Conservation (phyloP, 2,113 vertebrate species). For the Anarrhichthys ocellatus region DNA sequence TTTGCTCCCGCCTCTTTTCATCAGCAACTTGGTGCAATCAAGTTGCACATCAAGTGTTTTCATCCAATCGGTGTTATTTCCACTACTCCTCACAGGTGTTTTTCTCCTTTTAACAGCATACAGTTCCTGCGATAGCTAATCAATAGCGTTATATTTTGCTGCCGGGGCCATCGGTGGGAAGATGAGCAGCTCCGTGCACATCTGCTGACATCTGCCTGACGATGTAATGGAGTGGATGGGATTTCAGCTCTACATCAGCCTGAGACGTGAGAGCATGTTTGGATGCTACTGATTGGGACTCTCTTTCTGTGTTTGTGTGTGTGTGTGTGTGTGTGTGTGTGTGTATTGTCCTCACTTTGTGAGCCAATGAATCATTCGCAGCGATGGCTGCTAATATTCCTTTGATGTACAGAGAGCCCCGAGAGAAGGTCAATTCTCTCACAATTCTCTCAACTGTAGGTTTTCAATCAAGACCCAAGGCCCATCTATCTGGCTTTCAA, state of each 20-base stretch:
- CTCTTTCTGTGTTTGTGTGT: background rate
- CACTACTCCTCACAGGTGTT: slow-evolving; percentile 36
- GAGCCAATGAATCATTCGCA: slow-evolving; percentile 61
- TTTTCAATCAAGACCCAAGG: slow-evolving; percentile 53
- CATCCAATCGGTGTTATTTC: slow-evolving; percentile 44
- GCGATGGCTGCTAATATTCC: slow-evolving; percentile 40
- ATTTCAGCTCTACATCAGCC: slow-evolving; percentile 50
- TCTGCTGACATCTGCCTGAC: slow-evolving; percentile 54
- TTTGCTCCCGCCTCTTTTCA: slow-evolving; percentile 37
- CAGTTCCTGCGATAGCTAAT: slow-evolving; percentile 57
- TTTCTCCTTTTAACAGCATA: slow-evolving; percentile 48
- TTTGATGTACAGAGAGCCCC: slow-evolving; percentile 44
- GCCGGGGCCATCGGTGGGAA: slow-evolving; percentile 33
- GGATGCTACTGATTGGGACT: slow-evolving; percentile 6
- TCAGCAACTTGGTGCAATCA: slow-evolving; percentile 36
- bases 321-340: background rate
- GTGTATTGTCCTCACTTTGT: slow-evolving; percentile 29
- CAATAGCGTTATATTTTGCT: slow-evolving; percentile 62
- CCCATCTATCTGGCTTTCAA: background rate
- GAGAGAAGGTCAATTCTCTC: slow-evolving; percentile 57
- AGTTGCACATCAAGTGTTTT: slow-evolving; percentile 56
- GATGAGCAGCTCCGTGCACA: slow-evolving; percentile 29
- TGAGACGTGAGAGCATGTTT: slow-evolving; percentile 24
- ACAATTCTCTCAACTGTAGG: slow-evolving; percentile 52
- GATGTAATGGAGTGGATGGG: slow-evolving; percentile 31